Evolutionary conservation across 1,140 invertebrate species (phyloP).

Genomic region (Charaxes varanes): DNA sequence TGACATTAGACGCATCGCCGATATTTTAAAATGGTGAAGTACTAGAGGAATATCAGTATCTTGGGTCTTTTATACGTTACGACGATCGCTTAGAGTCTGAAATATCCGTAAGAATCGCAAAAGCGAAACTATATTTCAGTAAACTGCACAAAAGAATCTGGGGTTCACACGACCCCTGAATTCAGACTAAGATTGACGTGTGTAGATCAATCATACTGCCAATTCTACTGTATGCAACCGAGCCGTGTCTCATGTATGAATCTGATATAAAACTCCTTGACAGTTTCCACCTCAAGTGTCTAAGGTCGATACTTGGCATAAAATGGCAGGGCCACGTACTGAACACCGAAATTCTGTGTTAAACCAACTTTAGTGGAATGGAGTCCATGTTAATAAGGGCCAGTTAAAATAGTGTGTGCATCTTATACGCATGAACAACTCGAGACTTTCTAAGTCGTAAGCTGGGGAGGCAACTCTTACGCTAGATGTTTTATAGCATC

Average conservation of each 20-base stretch:
- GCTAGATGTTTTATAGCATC: too few relatives aligned
- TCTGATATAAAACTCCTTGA: conserved; percentile 5
- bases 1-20: too few relatives aligned
- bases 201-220: conserved; percentile 15
- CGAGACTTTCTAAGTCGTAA: too few relatives aligned
- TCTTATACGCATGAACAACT: too few relatives aligned
- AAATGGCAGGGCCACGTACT: too few relatives aligned
- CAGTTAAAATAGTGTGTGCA: too few relatives aligned
- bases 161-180: conserved; percentile 7
- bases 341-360: too few relatives aligned
- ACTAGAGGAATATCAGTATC: background rate
- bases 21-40: too few relatives aligned
- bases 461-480: too few relatives aligned
- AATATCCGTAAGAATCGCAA: conserved; percentile 7
- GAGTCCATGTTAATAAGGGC: too few relatives aligned
- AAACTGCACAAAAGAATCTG: conserved; percentile 1
- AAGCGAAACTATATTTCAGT: conserved; percentile 7
- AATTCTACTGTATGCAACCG: conserved; percentile 6
- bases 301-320: conserved; percentile 8
- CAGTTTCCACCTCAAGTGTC: conserved; percentile 17
- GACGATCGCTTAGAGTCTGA: conserved; percentile 1
- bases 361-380: too few relatives aligned
- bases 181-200: conserved; percentile 9
- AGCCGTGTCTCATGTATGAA: too few relatives aligned
- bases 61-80: background rate